A percentile compares a stretch with the other conserved stretches of the same genome.
Evolutionary conservation across 2,797 vertebrate genomes (phyloP).

Genomic region (Falco peregrinus): DNA sequence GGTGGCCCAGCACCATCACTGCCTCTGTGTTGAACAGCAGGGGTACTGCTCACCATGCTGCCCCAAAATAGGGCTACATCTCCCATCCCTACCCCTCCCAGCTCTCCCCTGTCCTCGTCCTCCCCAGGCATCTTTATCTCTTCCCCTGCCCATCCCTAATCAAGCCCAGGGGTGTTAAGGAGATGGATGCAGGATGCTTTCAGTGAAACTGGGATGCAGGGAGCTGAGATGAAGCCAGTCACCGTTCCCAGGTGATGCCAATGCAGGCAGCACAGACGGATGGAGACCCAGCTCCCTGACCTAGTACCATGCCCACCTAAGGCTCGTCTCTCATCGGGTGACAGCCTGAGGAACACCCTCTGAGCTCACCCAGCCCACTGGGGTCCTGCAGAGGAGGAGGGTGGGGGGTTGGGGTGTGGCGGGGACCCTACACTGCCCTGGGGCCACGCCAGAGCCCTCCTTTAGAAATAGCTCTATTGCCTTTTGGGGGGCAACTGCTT

Average conservation of each 20-base stretch:
- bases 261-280: background rate
- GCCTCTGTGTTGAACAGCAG: too few relatives aligned
- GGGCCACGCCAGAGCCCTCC: background rate
- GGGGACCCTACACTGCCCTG: fast-evolving
- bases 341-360: background rate
- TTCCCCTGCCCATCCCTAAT: fast-evolving
- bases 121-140: background rate
- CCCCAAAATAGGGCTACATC: background rate
- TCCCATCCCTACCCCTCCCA: background rate
- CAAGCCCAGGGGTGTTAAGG: background rate
- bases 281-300: background rate
- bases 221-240: fast-evolving
- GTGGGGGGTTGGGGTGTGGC: fast-evolving
- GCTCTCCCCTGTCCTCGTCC: background rate
- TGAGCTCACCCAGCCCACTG: fast-evolving
- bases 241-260: background rate
- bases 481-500: background rate
- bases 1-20: background rate
- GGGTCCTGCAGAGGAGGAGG: background rate
- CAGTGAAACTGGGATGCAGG: fast-evolving
- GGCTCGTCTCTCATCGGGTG: background rate
- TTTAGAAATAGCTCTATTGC: too few relatives aligned
- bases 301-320: background rate
- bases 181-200: fast-evolving
- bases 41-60: background rate